Conservation (phyloP, 2,113 vertebrate genomes). For the Riparia riparia region DNA sequence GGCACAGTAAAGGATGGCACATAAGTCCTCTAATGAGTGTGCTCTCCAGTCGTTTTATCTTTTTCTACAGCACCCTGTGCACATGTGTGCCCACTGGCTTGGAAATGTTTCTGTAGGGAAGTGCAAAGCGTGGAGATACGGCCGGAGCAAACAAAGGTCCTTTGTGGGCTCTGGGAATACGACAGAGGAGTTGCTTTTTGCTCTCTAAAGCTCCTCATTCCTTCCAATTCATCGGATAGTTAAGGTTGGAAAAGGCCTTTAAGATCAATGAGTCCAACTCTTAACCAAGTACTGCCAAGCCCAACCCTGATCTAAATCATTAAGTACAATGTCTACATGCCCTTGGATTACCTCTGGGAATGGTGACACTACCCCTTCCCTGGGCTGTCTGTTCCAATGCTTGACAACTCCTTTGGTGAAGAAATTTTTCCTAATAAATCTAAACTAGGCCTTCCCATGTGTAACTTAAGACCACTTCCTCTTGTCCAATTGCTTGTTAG, state of each 20-base stretch:
- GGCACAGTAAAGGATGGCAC: background rate
- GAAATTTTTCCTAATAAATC: background rate
- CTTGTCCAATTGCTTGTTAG: background rate
- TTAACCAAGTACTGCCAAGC: background rate
- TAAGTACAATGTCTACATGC: background rate
- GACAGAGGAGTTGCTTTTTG: slow-evolving; percentile 1
- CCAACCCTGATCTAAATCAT: background rate
- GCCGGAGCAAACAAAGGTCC: slow-evolving; percentile 37
- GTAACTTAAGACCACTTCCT: background rate
- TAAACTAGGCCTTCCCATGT: background rate
- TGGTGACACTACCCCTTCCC: background rate
- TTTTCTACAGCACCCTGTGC: background rate
- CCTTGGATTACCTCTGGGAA: background rate
- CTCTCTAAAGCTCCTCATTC: background rate
- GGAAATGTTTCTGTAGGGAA: slow-evolving; percentile 26
- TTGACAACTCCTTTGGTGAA: background rate
- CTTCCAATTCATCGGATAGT: background rate
- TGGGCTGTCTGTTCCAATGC: background rate
- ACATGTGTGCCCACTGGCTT: background rate
- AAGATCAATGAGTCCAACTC: background rate
- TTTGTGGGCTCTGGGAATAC: slow-evolving; percentile 27
- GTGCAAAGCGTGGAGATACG: slow-evolving; percentile 11
- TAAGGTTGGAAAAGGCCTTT: background rate
- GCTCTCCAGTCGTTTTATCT: background rate
- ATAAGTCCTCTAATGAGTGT: background rate